Base-by-base conservation (phyloP, 2,797 vertebrate species). In the Anabas testudineus region DNA sequence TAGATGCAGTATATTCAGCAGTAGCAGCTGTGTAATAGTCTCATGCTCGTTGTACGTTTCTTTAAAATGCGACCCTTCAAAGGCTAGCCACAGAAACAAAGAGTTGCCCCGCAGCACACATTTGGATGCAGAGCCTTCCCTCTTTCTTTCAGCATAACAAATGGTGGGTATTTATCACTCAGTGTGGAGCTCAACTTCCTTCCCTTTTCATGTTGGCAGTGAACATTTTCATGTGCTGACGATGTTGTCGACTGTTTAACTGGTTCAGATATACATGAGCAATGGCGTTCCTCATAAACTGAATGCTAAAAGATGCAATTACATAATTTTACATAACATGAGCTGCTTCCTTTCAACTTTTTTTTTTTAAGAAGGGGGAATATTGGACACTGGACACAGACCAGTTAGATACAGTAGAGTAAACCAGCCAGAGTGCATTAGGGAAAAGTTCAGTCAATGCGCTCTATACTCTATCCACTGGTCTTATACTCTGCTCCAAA, bases 111-210 rank as follows among this genome's bases (percentile, higher is more conserved):
- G 83, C 86, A 88, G 88, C 84, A 80, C 81, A 73, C 78, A 91
- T 89, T 86, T 65, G 69, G 83, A 92, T 92, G 87, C 88, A 90
- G 80, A 86, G 62, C 83, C 79, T 78, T 76, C 70, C 52, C 51
- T 72, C 69, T 52, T 67, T 78, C 78, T 82, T 60, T 80, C 82
- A 72, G 78, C 80, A 88, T 90, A 87, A 93, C 88, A 88, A 92
- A 91, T 88, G 68, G 76, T 51, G 71, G 76, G 74, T 86, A 90
- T 93, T 93, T 87, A 93, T 93, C 91, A 88, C 88, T 78, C 89
- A 86, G 88, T 49, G 49, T 85, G 91, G 77, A 84, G 85, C 81
- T 75, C 67, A 82, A 86, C 80, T 84, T 85, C 60, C 48, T 73
- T 56, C 80, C 81, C 75, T 46, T 70, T 79, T 89, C 70, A 78